These are phyloP conservation scores for Lycia hirtaria DNA, from an alignment of 2,888 invertebrate species.

Conservation along the genomic window DNA sequence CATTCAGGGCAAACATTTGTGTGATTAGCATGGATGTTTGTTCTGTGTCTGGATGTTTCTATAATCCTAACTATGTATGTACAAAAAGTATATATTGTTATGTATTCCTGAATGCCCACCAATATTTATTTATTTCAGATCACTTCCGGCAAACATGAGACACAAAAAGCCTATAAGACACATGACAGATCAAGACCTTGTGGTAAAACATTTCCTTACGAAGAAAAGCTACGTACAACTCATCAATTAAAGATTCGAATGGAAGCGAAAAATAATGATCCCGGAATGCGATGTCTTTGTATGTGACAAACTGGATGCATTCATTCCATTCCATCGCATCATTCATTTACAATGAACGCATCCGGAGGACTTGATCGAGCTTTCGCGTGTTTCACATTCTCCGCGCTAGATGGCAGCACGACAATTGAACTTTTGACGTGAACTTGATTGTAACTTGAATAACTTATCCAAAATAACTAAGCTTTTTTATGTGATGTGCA, in stretches of 20 bases:
- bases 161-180: slow-evolving; percentile 51
- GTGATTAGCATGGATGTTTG: too few relatives aligned
- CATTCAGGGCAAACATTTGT: too few relatives aligned
- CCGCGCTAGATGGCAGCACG: slow-evolving; percentile 69
- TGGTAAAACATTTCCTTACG: slow-evolving; percentile 64
- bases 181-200: slow-evolving; percentile 62
- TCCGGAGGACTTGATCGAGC: slow-evolving; percentile 71
- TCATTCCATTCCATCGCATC: too few relatives aligned
- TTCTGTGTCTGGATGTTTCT: too few relatives aligned
- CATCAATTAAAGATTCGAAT: slow-evolving; percentile 55
- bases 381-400: slow-evolving; percentile 68
- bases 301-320: slow-evolving; percentile 58
- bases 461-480: slow-evolving; percentile 82
- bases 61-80: too few relatives aligned
- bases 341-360: slow-evolving; percentile 61
- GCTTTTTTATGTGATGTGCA: slow-evolving; percentile 75
- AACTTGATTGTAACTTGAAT: slow-evolving; percentile 81
- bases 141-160: slow-evolving; percentile 17
- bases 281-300: slow-evolving; percentile 22
- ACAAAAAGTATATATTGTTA: background rate
- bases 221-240: slow-evolving; percentile 61
- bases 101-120: slow-evolving; percentile 8
- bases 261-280: slow-evolving; percentile 35
- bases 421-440: slow-evolving; percentile 83
- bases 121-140: slow-evolving; percentile 39